Evolutionary conservation across 2,113 vertebrate species (phyloP).

Genomic region (Eptesicus fuscus): DNA sequence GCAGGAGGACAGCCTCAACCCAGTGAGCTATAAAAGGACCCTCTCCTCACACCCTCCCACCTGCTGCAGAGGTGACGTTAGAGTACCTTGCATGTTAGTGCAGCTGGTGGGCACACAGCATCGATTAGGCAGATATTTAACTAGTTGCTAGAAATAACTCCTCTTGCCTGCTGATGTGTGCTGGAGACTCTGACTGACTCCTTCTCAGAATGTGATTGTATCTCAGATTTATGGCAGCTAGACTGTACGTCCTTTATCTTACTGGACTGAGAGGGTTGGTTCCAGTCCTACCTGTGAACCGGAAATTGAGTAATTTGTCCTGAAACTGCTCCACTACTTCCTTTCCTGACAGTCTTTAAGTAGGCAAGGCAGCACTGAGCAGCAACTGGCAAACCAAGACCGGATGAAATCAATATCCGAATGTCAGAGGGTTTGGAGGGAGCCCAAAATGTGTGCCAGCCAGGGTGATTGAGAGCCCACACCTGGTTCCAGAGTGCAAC

Average conservation of each 20-base stretch:
- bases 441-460: background rate
- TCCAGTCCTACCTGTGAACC: background rate
- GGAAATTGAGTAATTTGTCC: background rate
- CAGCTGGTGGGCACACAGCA: background rate
- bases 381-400: background rate
- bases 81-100: background rate
- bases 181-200: background rate
- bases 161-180: background rate
- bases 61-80: background rate
- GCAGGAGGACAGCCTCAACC: background rate
- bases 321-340: background rate
- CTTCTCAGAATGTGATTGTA: background rate
- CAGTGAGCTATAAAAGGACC: background rate
- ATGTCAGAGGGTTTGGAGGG: conserved; percentile 23
- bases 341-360: background rate
- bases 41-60: background rate
- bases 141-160: background rate
- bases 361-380: background rate
- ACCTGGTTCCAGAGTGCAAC: background rate
- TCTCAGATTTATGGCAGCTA: background rate
- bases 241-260: background rate
- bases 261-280: background rate
- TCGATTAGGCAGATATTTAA: background rate
- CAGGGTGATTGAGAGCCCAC: conserved; percentile 30
- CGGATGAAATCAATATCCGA: background rate